Percentiles rank a stretch among this genome's conserved stretches.
phyloP scores from a whole-genome alignment of 2,888 invertebrate species.

The Aporophyla lueneburgensis region DNA sequence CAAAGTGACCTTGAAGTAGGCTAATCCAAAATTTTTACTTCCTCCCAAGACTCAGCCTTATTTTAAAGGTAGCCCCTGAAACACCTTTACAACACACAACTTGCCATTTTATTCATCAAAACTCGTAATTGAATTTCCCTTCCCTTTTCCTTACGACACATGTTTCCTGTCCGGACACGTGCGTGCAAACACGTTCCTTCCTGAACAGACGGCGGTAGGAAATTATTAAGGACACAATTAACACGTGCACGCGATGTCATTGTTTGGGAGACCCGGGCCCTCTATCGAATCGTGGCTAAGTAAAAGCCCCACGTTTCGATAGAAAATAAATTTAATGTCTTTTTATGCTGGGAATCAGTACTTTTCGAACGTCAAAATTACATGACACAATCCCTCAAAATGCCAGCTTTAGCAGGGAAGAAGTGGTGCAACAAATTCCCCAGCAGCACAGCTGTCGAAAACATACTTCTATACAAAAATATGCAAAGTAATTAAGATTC shows the following conservation, averaged over 20 bases:
- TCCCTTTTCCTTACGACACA: background rate
- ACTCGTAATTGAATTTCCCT: conserved; percentile 20
- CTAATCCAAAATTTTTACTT: too few species aligned
- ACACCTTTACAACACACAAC: background rate
- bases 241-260: conserved; percentile 15
- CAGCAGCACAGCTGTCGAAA: too few species aligned
- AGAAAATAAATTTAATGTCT: background rate
- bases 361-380: background rate
- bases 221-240: conserved; percentile 43
- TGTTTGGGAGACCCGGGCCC: background rate
- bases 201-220: conserved; percentile 14
- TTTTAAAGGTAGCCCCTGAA: background rate
- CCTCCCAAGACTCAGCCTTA: background rate
- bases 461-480: too few species aligned
- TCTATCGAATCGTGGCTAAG: background rate
- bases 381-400: background rate
- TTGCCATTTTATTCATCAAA: background rate
- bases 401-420: too few species aligned
- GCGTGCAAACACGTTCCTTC: conserved; percentile 45
- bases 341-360: background rate
- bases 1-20: too few species aligned
- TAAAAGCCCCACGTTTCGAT: background rate
- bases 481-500: background rate
- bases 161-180: conserved; percentile 40
- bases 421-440: too few species aligned